Evolutionary conservation across 2,888 invertebrate genomes (phyloP).

Genomic region (Drosophila koepferae): DNA sequence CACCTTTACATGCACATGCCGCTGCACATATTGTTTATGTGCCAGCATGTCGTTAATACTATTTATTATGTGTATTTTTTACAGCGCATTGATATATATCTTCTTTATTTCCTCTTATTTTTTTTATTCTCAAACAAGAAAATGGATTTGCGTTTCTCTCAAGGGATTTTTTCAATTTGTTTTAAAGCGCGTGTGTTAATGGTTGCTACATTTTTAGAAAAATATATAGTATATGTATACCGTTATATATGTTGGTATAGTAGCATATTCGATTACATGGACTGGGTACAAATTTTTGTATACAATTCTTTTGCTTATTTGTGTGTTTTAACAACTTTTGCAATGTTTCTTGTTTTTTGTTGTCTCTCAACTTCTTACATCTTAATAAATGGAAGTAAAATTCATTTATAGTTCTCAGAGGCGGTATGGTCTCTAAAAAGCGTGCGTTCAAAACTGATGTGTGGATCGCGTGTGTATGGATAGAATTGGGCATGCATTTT

Average conservation of each 20-base stretch:
- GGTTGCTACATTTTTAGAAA: conserved; percentile 69
- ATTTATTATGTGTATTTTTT: conserved; percentile 70
- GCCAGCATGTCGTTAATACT: conserved; percentile 68
- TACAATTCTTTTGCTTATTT: conserved; percentile 59
- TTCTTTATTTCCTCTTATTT: conserved; percentile 24
- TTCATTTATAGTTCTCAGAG: conserved; percentile 63
- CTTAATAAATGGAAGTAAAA: conserved; percentile 71
- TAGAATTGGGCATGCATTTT: neutral
- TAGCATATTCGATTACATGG: conserved; percentile 78
- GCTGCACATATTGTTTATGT: conserved; percentile 40
- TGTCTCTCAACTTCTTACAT: conserved; percentile 47
- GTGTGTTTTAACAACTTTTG: conserved; percentile 51
- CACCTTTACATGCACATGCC: conserved; percentile 63
- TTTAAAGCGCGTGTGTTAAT: conserved; percentile 56
- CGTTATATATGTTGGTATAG: conserved; percentile 58
- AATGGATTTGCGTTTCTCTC: conserved; percentile 35
- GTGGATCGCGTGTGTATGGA: conserved; percentile 11
- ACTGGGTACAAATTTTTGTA: conserved; percentile 78
- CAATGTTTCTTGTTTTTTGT: conserved; percentile 17
- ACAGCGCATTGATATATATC: conserved; percentile 79
- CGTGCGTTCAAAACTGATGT: conserved; percentile 6
- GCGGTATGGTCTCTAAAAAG: conserved; percentile 37
- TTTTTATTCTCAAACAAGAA: conserved; percentile 56
- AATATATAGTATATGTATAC: conserved; percentile 68
- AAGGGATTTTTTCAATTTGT: conserved; percentile 17